Percentiles rank a stretch among this genome's conserved stretches.
Evolutionary conservation across 2,113 vertebrate species (phyloP).

Genomic region (Zootoca vivipara): DNA sequence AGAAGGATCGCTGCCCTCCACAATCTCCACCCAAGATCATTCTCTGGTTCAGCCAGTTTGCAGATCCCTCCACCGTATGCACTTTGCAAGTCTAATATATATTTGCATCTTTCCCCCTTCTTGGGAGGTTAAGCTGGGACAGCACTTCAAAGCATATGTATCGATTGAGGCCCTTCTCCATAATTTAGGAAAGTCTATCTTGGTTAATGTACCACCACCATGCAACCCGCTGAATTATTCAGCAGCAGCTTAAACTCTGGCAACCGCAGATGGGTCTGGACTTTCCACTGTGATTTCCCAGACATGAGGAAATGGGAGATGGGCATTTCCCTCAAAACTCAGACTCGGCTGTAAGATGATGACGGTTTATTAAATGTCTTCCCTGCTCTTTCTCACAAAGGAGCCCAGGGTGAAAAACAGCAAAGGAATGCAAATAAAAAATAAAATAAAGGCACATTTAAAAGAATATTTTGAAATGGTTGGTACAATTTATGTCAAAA

Average conservation of each 20-base stretch:
- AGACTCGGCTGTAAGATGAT: neutral
- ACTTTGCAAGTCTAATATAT: neutral
- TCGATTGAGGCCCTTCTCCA: slow-evolving; percentile 44
- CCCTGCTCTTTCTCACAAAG: too few relatives aligned
- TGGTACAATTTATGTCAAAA: too few relatives aligned
- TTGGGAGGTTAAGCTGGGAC: slow-evolving; percentile 29
- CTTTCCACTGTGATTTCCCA: slow-evolving; percentile 21
- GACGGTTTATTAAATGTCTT: too few relatives aligned
- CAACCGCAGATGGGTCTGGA: slow-evolving; percentile 41
- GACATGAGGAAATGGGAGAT: slow-evolving; percentile 13
- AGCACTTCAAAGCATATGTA: slow-evolving; percentile 10
- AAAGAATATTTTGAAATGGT: too few relatives aligned
- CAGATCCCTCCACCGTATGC: accelerated
- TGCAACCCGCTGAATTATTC: slow-evolving; percentile 67
- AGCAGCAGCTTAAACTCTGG: slow-evolving; percentile 50
- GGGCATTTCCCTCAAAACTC: neutral
- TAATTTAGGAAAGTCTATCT: slow-evolving; percentile 54
- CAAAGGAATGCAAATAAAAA: too few relatives aligned
- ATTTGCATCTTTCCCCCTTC: neutral
- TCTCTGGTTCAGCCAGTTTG: accelerated
- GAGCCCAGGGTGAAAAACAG: too few relatives aligned
- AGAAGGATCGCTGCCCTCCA: too few relatives aligned
- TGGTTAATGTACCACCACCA: slow-evolving; percentile 59
- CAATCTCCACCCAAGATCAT: neutral
- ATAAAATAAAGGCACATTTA: too few relatives aligned